phyloP scores from a whole-genome alignment of 1,140 invertebrate species.

The Drosophila fuyamai region DNA sequence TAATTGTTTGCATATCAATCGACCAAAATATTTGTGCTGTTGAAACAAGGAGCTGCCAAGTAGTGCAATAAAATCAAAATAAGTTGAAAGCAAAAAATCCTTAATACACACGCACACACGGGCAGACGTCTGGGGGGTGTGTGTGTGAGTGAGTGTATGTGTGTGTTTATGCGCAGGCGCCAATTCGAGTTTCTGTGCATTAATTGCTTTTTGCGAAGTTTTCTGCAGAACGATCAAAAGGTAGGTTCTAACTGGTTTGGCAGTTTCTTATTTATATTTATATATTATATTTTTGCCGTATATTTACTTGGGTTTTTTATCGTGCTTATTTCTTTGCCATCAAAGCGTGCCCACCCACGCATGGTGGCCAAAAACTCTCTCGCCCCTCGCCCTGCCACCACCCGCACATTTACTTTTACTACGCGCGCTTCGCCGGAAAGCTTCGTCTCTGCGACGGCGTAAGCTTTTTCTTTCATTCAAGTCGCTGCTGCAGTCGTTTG shows the following conservation, averaged over 20 bases:
- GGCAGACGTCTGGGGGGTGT: conserved; percentile 30
- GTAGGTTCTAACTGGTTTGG: conserved; percentile 29
- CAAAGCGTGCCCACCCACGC: conserved; percentile 9
- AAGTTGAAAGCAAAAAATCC: conserved; percentile 76
- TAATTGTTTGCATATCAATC: conserved; percentile 26
- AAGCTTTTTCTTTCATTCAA: conserved; percentile 83
- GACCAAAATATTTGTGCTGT: conserved; percentile 10
- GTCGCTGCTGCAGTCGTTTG: conserved; percentile 58
- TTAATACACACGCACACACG: conserved; percentile 51
- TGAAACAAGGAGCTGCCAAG: conserved; percentile 13
- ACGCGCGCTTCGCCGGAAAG: conserved; percentile 77
- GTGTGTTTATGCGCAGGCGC: conserved; percentile 69
- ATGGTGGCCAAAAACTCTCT: background rate
- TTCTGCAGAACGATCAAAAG: conserved; percentile 33
- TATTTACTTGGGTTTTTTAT: background rate
- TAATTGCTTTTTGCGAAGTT: conserved; percentile 50
- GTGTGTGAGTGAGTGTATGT: conserved; percentile 46
- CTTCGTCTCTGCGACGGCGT: conserved; percentile 63
- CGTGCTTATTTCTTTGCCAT: background rate
- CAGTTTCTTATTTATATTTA: background rate
- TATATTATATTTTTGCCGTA: background rate
- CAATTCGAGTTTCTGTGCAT: conserved; percentile 57
- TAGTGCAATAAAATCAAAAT: conserved; percentile 74
- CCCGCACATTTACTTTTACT: conserved; percentile 81
- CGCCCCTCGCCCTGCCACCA: conserved; percentile 23